Evolutionary conservation across 1,140 invertebrate species (phyloP), one percentile per base, ranked within the genome.

Genomic region (Neodiprion lecontei): DNA sequence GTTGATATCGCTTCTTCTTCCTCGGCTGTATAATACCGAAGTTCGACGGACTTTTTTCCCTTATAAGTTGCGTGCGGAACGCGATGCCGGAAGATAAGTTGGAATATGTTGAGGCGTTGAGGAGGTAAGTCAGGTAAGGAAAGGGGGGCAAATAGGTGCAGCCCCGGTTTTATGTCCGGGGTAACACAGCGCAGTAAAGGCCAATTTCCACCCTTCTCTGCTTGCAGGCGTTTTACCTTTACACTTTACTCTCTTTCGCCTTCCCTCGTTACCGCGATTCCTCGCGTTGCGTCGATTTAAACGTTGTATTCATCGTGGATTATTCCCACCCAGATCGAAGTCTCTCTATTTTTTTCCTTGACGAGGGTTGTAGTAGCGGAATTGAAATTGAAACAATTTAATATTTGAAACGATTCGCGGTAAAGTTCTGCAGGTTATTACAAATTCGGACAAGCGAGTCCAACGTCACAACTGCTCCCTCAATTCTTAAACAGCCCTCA

Each of bases 41-140:
- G 17, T 21, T 21, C 17, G 17, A 21, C 17, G 17, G 17, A 21
- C 17, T 21, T 21, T 21, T 21, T 21, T 21, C 17, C 0, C 17
- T 21, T 1, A 1, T 21, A 21, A 21, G 17, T 21, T 21, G 17
- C 17, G 17, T 21, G 17, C 17, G 17, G 17, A 21, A 21, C 17
- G 17, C 17, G 17, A 21, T 21, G 17, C 17, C 17, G 17, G 17
- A 69, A 80, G 72, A 78, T 78, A 79, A 79, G 77, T 80, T 76
- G 79, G 74, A 80, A 79, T 80, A 77, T 73, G 78, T 81, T 80
- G 76, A 67, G 73, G 74, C 50, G 73, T 53, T n/a, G n/a, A 14
- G 10, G 50, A 53, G 50, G 50, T 53, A 11, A 14, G 50, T 53
- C 17, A 1, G 17, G 17, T 21, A 21, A 21, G 17, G 17, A 21